phyloP scores from a whole-genome alignment of 2,888 invertebrate genomes.

The Chrysodeixis includens region DNA sequence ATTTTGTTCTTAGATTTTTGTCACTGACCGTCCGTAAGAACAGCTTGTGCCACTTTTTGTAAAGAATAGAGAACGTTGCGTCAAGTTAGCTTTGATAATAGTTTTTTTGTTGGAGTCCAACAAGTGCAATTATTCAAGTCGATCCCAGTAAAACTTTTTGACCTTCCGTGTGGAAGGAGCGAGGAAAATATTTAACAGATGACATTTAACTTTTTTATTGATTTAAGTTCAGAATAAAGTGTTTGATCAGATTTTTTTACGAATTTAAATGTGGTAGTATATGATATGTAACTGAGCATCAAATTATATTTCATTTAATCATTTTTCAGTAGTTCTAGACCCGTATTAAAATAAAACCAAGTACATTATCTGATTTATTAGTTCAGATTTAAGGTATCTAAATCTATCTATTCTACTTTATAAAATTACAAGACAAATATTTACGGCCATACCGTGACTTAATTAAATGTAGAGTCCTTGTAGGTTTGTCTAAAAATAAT shows the following conservation, averaged over 20 bases:
- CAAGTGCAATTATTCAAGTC: background rate
- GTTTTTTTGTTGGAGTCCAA: constrained; percentile 3
- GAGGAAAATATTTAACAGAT: background rate
- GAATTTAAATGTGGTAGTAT: too few relatives aligned
- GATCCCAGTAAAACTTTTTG: background rate
- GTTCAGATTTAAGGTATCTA: too few relatives aligned
- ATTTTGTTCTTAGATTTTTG: too few relatives aligned
- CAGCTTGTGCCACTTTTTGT: constrained; percentile 25
- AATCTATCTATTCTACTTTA: too few relatives aligned
- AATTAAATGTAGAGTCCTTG: background rate
- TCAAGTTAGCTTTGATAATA: constrained; percentile 16
- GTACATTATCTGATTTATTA: too few relatives aligned
- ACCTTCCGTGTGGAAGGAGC: background rate
- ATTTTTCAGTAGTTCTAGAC: too few relatives aligned
- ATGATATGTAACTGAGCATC: too few relatives aligned
- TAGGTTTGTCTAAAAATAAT: background rate
- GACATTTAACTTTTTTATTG: background rate
- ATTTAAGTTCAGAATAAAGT: background rate
- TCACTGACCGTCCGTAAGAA: background rate
- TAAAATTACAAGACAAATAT: too few relatives aligned
- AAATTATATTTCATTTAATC: too few relatives aligned
- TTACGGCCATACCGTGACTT: background rate
- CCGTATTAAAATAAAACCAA: too few relatives aligned
- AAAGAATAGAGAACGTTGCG: constrained; percentile 26
- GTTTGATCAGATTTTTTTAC: background rate